phyloP scores from a whole-genome alignment of 2,888 invertebrate genomes.

The Drosophila heteroneura region DNA sequence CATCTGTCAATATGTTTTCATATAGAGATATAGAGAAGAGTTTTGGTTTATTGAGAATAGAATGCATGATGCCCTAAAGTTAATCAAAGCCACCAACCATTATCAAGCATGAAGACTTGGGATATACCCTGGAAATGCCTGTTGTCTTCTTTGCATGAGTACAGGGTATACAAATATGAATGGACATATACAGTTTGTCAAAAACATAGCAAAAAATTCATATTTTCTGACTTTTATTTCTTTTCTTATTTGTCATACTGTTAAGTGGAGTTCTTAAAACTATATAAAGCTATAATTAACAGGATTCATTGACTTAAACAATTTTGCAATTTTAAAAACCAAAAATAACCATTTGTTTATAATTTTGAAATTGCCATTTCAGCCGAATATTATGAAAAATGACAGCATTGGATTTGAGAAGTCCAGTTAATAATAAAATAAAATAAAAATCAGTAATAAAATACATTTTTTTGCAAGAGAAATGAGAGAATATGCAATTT shows the following conservation, averaged over 20 bases:
- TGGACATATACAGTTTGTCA: background rate
- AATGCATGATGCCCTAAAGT: no score
- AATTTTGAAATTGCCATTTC: no score
- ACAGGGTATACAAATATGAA: background rate
- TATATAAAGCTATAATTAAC: no score
- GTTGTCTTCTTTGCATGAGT: background rate
- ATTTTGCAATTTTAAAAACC: no score
- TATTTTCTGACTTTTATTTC: background rate
- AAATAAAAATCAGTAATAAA: background rate
- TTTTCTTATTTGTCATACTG: no score
- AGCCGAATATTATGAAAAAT: background rate
- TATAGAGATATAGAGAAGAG: background rate
- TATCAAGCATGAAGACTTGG: background rate
- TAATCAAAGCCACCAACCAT: no score
- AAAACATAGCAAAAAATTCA: background rate
- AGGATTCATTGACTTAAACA: no score
- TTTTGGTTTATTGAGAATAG: background rate
- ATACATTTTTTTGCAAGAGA: background rate
- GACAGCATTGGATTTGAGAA: background rate
- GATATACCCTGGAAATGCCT: background rate
- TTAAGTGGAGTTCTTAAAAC: no score
- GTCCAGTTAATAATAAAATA: background rate
- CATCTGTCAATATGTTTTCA: background rate
- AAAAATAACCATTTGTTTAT: no score
- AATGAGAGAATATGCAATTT: background rate